Base-by-base conservation (phyloP, 2,113 vertebrate genomes). In the Crypturellus undulatus region DNA sequence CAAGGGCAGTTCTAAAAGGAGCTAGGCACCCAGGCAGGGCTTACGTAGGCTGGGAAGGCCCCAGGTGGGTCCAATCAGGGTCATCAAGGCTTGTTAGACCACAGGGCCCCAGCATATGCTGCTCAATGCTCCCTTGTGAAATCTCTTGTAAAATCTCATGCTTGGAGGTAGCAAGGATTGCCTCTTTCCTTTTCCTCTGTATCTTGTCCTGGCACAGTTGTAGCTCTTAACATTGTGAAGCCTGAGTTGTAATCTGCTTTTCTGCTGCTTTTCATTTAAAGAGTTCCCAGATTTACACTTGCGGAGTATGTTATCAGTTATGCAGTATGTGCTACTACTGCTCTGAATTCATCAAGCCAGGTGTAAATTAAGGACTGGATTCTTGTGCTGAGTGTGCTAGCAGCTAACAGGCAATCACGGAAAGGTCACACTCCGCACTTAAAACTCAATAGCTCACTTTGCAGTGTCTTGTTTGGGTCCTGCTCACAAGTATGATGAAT, bases 141-240 rank as follows among this genome's bases (percentile, higher is more conserved):
- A 30, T 32, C 7, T 2, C 10, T 49, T 52, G 7, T 17, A 12
- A 43, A 68, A 51, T 22, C 38, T 32, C 15, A 10, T 2, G 2
- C 7, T 21, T 38, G 22, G 2, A 19, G 1, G 1, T 58, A 30
- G 28, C 1, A 26, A 13, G 32, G 3, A 4, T 22, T 36, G 10
- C 8, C 11, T 26, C 6, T 9, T 26, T 45, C 30, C 26, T 47
- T 45, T 65, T 28, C 6, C 30, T 40, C 11, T 21, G 6, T 8
- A 52, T 20, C 54, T 42, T 32, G 15, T 6, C 12, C 26, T 20
- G 42, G 40, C 21, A 54, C 9, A 18, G 45, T 42, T 20, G 73
- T 8, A 51, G 34, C 19, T 8, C 75, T 51, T 49, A 14, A 12
- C 8, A 20, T 13, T 42, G 22, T 12, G 24, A 28, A 8, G 7